Base-by-base conservation (phyloP, 2,888 invertebrate genomes). In the Philopedon plagiatum region DNA sequence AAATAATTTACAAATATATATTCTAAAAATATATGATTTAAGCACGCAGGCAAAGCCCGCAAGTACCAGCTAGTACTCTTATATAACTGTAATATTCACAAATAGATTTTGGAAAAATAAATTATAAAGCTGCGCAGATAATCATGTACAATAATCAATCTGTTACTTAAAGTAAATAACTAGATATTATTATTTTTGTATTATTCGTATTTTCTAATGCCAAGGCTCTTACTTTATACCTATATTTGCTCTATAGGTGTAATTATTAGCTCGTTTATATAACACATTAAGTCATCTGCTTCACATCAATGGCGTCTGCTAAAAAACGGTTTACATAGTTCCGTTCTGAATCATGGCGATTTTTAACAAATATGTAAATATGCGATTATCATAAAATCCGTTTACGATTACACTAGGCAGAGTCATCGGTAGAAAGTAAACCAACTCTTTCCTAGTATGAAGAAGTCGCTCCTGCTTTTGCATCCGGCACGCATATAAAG, bases 391-490 rank as follows among this genome's bases (percentile, higher is more conserved):
- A 64, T 64, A 64, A 70, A 69, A 70, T 57, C 57, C 21, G 26
- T 44, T 62, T 54, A 51, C 23, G 29, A 62, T 39, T 21, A 56
- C 67, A 37, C 32, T 68, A 37, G 37, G 58, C 46, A 63, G 63
- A 61, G 69, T 63, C 26, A 39, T 5, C 60, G 19, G 65, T 60
- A 65, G 71, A 71, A 71, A 71, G 71, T 71, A 70, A 70, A 70
- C 63, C 70, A 34, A 71, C 71, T 71, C 65, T 70, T 71, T 54
- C 46, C 46, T n/a, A 11, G n/a, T 44, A 54, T 39, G 64, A 60
- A 32, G 58, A 49, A 65, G 64, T 65, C 65, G 65, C 65, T 60
- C 54, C 65, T 71, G 56, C 58, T 67, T 67, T 41, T 72, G 57
- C 63, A 63, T 63, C 72, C 67, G 62, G 63, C 62, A 72, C 26